phyloP scores from a whole-genome alignment of 2,888 invertebrate genomes.

The Osmoderma eremita region DNA sequence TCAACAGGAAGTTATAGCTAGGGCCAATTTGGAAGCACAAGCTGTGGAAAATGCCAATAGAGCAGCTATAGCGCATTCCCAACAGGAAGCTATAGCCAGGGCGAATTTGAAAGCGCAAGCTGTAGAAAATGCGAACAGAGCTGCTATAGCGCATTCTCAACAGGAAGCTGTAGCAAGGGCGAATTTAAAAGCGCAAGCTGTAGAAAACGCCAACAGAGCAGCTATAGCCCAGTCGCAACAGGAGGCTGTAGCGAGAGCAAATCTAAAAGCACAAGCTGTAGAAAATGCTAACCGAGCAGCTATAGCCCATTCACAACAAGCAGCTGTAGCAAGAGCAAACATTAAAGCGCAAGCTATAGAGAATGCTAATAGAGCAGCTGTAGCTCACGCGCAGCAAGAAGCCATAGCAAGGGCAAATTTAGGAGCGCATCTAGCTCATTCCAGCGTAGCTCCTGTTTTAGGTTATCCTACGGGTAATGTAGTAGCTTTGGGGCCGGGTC shows the following conservation, averaged over 20 bases:
- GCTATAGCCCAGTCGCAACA: background rate
- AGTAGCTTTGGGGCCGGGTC: constrained; percentile 1
- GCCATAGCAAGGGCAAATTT: constrained; percentile 21
- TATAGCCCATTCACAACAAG: constrained; percentile 2
- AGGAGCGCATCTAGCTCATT: constrained; percentile 25
- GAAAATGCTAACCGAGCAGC: background rate
- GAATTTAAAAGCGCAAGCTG: constrained; percentile 28
- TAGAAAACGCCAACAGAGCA: background rate
- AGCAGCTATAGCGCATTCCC: constrained; percentile 5
- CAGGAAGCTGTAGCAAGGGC: constrained; percentile 15
- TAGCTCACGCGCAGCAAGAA: constrained; percentile 9
- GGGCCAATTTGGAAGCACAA: constrained; percentile 32
- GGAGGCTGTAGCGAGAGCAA: constrained; percentile 13
- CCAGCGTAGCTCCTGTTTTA: background rate
- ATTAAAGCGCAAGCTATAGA: constrained; percentile 14
- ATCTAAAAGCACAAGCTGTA: constrained; percentile 32
- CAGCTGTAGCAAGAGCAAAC: constrained; percentile 6
- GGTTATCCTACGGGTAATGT: background rate
- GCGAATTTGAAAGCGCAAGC: constrained; percentile 13
- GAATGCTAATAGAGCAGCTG: constrained; percentile 4
- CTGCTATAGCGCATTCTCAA: constrained; percentile 13
- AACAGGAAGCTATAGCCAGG: constrained; percentile 2
- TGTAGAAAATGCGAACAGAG: background rate
- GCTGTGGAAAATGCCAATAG: constrained; percentile 21
- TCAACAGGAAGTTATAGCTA: background rate